Evolutionary conservation across 1,140 invertebrate species (phyloP).

Genomic region (Ips typographus): DNA sequence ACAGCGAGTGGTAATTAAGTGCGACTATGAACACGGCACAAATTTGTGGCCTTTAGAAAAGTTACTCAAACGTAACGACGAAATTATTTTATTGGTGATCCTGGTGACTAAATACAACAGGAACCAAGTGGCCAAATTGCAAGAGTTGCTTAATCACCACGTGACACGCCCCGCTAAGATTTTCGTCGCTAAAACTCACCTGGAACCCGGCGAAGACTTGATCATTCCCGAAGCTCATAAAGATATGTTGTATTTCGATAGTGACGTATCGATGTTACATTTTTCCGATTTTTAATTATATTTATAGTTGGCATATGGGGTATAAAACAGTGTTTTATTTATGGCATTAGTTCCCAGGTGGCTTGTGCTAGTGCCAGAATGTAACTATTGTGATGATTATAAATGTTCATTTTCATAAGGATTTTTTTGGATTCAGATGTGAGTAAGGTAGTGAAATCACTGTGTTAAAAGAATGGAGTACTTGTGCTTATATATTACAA

Average conservation of each 20-base stretch:
- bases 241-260: conserved; percentile 28
- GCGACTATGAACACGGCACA: conserved; percentile 23
- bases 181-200: conserved; percentile 17
- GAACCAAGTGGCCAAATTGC: conserved; percentile 24
- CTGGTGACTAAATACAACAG: conserved; percentile 31
- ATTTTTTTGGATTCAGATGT: no score
- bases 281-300: conserved; percentile 26
- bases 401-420: no score
- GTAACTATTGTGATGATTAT: no score
- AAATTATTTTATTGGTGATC: conserved; percentile 25
- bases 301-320: no score
- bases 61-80: conserved; percentile 17
- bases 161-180: conserved; percentile 25
- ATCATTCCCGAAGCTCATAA: conserved; percentile 32
- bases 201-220: conserved; percentile 18
- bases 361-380: no score
- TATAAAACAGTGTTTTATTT: no score
- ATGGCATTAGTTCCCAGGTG: no score
- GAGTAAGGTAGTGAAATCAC: no score
- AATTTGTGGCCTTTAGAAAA: conserved; percentile 30
- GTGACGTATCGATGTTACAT: conserved; percentile 25
- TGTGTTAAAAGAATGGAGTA: no score
- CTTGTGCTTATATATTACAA: no score
- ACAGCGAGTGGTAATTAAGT: conserved; percentile 28
- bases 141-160: conserved; percentile 20